phyloP scores from a whole-genome alignment of 30 jellyfish, hydroid and myxozoan species.

The Chrysaora quinquecirrha region DNA sequence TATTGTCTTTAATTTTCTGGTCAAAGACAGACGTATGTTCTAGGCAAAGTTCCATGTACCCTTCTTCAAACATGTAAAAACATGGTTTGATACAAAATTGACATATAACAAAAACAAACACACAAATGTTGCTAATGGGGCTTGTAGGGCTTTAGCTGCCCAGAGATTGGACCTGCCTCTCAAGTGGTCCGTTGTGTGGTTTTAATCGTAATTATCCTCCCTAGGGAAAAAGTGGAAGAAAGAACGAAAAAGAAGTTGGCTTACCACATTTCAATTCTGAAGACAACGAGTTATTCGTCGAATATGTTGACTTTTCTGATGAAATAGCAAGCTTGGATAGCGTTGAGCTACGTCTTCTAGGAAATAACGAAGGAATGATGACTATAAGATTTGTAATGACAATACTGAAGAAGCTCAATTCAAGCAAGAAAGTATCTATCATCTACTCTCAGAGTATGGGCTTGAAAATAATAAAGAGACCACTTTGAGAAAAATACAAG shows the following conservation, averaged over 20 bases:
- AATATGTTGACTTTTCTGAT: neutral
- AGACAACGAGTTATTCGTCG: neutral
- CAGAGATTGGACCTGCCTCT: too few relatives aligned
- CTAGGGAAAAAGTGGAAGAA: conserved; percentile 24
- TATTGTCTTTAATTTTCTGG: too few relatives aligned
- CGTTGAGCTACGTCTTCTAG: neutral
- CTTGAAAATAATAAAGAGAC: neutral
- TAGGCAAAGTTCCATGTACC: too few relatives aligned
- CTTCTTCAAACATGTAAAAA: too few relatives aligned
- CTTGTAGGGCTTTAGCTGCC: too few relatives aligned
- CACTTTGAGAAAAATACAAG: neutral
- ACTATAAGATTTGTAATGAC: neutral
- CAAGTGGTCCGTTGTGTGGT: too few relatives aligned
- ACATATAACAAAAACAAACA: too few relatives aligned
- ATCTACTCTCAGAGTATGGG: neutral
- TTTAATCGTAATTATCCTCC: too few relatives aligned
- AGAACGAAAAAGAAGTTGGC: conserved; percentile 16
- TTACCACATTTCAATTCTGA: neutral
- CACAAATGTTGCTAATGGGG: too few relatives aligned
- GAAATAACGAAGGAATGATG: neutral
- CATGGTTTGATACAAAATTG: too few relatives aligned
- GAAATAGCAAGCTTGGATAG: neutral
- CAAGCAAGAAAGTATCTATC: neutral
- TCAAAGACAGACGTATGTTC: too few relatives aligned
- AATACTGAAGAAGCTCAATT: neutral